Evolutionary conservation across 92 coral and sea anemone species (phyloP).

Genomic region (Pocillopora meandrina): DNA sequence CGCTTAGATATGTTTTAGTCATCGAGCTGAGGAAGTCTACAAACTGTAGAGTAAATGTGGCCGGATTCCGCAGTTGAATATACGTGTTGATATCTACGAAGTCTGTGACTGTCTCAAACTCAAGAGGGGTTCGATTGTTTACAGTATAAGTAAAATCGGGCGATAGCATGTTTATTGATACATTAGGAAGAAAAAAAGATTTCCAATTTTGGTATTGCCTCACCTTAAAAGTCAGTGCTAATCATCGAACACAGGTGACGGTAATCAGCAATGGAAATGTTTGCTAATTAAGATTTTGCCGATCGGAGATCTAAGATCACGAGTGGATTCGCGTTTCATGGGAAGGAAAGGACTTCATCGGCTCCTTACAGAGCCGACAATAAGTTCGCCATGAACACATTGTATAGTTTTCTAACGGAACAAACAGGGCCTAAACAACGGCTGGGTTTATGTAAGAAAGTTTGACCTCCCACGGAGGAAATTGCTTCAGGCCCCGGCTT

Average conservation of each 20-base stretch:
- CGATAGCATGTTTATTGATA: constrained; percentile 19
- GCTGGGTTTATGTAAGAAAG: constrained; percentile 2
- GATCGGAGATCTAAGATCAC: constrained; percentile 13
- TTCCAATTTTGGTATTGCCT: constrained; percentile 39
- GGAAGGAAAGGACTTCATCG: not conserved
- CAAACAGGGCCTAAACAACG: constrained; percentile 28
- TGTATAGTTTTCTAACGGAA: constrained; percentile 31
- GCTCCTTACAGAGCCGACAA: constrained; percentile 12
- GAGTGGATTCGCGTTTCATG: not conserved
- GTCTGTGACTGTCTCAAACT: constrained; percentile 19
- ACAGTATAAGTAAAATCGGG: constrained; percentile 8
- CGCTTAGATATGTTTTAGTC: no score
- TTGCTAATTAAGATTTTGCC: constrained; percentile 14
- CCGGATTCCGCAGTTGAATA: not conserved
- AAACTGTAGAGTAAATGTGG: no score
- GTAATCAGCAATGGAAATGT: not conserved
- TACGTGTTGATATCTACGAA: not conserved
- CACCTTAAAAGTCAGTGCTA: constrained; percentile 17
- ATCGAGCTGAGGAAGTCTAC: no score
- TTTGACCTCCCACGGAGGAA: constrained; percentile 46
- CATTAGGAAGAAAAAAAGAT: not conserved
- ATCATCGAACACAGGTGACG: constrained; percentile 25
- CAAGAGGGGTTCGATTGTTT: constrained; percentile 34
- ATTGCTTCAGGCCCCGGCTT: constrained; percentile 41
- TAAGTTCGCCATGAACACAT: not conserved